Percentiles rank a stretch among this genome's conserved stretches.
These are phyloP conservation scores for Hirtodrosophila trivittata DNA, from an alignment of 2,888 invertebrate genomes.

Conservation along the genomic window DNA sequence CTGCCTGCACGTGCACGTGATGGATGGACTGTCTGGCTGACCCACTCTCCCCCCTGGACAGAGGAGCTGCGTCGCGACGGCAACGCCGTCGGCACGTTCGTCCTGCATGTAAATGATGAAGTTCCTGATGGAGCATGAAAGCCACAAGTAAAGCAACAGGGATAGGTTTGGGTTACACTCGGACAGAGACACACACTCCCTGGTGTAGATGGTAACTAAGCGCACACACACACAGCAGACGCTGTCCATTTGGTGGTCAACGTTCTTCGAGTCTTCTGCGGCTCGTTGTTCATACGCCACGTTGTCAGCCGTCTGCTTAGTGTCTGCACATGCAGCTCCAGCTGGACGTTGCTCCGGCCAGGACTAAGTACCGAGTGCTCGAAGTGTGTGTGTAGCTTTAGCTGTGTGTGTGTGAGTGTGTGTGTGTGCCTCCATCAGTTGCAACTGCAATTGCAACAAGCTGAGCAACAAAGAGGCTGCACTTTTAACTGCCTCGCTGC, in stretches of 20 bases:
- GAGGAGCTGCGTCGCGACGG: slow-evolving; percentile 13
- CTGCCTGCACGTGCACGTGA: slow-evolving; percentile 65
- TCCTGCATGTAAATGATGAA: slow-evolving; percentile 77
- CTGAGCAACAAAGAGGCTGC: slow-evolving; percentile 6
- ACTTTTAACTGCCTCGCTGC: neutral
- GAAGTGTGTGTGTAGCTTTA: neutral
- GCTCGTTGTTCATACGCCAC: slow-evolving; percentile 61
- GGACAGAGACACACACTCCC: no score
- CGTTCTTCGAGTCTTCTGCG: slow-evolving; percentile 1
- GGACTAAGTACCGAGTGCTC: neutral
- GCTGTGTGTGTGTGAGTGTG: neutral
- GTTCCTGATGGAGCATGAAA: slow-evolving; percentile 40
- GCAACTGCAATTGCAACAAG: slow-evolving; percentile 8
- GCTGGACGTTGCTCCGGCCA: slow-evolving; percentile 18
- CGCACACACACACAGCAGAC: neutral
- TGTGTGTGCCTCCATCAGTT: neutral
- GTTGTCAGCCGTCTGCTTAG: slow-evolving; percentile 69
- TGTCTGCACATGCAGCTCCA: slow-evolving; percentile 49
- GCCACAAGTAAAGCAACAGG: slow-evolving; percentile 29
- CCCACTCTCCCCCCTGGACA: neutral
- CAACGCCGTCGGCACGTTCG: slow-evolving; percentile 54
- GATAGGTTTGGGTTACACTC: slow-evolving; percentile 1
- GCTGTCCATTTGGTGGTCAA: slow-evolving; percentile 28
- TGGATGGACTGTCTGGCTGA: slow-evolving; percentile 61
- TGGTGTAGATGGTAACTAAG: neutral